Evolutionary conservation across 2,113 vertebrate genomes (phyloP), one percentile per base, ranked within the genome.

Genomic region (Indicator indicator): DNA sequence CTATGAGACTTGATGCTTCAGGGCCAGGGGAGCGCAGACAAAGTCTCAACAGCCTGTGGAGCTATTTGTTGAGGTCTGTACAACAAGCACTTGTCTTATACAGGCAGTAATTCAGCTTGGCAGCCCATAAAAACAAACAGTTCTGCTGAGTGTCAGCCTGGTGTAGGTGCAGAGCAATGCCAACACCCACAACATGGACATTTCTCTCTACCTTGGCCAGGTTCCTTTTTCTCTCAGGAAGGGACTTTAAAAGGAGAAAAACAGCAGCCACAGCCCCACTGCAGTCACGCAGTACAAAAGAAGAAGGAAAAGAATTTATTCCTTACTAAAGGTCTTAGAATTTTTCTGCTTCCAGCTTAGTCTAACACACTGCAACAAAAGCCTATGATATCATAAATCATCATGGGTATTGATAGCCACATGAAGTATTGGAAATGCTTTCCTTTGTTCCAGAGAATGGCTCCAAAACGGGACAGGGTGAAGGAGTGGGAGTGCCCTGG

Each of bases 11-110:
- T n/a, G 38, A 63, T 89, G 79, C 72, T 80, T 74, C 73, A 64
- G 46, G 64, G 71, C 85, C 42, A 94, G 42, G 9, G 14, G 62
- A 71, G 56, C 83, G 48, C 68, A 71, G 83, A 75, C 28, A 83
- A 94, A 88, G 75, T 70, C 74, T 77, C 3, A 12, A 19, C 50
- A 91, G 79, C 56, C 64, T 56, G 42, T 71, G 38, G 46, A 94
- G 65, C 69, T 93, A 38, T 63, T 88, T 93, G 69, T 89, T 90
- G 79, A 83, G 76, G 76, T 91, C 85, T 86, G 68, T 55, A 90
- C 58, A 88, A 56, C 70, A 87, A 67, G 48, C 19, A 48, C 32
- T 38, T 38, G 62, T 77, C 54, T 77, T 38, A 56, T 48, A 72
- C 28, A 67, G 80, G 75, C 40, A 74, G 18, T 59, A 79, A 93